Percentiles rank a stretch among this genome's conserved stretches.
These are phyloP conservation scores for Muricea muricata DNA, from an alignment of 92 coral and sea anemone genomes.

Conservation along the genomic window DNA sequence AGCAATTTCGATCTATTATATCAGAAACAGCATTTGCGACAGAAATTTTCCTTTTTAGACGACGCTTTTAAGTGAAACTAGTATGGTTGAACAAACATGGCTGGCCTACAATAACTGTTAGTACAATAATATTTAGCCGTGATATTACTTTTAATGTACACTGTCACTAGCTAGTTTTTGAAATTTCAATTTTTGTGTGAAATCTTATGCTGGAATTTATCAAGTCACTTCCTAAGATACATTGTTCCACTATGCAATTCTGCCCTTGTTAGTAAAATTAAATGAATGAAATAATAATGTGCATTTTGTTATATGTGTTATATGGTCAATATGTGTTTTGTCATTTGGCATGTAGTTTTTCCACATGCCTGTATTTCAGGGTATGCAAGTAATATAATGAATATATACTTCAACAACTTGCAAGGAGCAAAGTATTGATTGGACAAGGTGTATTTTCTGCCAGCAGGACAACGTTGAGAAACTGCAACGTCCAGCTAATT, in stretches of 20 bases:
- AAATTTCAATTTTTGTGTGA: too few species aligned
- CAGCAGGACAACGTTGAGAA: slow-evolving; percentile 50
- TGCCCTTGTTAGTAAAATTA: too few species aligned
- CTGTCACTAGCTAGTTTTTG: too few species aligned
- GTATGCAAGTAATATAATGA: neutral
- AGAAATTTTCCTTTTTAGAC: neutral
- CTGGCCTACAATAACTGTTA: neutral
- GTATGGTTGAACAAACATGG: neutral
- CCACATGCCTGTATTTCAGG: neutral
- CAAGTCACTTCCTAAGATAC: neutral
- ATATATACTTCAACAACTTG: neutral
- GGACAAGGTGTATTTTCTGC: slow-evolving; percentile 58
- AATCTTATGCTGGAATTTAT: neutral
- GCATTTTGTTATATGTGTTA: too few species aligned
- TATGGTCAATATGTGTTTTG: neutral
- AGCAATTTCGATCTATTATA: too few species aligned
- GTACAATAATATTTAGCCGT: neutral
- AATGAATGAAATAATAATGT: too few species aligned
- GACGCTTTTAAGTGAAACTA: neutral
- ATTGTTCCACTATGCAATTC: too few species aligned
- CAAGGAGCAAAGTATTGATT: slow-evolving; percentile 36
- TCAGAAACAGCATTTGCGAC: too few species aligned
- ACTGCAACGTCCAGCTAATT: slow-evolving; percentile 66
- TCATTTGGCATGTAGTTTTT: neutral
- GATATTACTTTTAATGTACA: too few species aligned